These are phyloP conservation scores for Harpagoxenus sublaevis DNA, from an alignment of 2,888 invertebrate genomes.

Conservation along the genomic window DNA sequence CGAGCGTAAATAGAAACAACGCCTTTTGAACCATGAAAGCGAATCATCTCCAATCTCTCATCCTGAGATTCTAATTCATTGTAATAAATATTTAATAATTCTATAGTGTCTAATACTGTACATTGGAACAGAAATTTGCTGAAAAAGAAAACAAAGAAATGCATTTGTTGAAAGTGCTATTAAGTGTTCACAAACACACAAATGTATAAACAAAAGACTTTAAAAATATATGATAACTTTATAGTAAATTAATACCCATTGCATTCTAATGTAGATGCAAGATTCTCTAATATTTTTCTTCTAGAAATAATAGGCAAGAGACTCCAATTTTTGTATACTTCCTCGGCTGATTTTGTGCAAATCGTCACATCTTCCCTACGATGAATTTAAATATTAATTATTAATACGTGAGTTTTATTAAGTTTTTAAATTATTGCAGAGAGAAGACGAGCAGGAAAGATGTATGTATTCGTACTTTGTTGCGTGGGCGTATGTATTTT, in stretches of 20 bases:
- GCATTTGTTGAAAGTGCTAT: neutral
- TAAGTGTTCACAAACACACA: neutral
- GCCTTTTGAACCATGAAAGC: neutral
- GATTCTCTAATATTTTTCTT: neutral
- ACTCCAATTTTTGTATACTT: neutral
- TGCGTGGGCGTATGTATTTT: neutral
- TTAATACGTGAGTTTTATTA: too few species aligned
- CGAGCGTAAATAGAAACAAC: neutral
- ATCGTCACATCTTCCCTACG: neutral
- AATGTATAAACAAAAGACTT: neutral
- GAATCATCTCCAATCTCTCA: neutral
- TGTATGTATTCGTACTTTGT: neutral
- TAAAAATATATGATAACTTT: neutral
- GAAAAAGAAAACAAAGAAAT: neutral
- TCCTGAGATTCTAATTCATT: neutral
- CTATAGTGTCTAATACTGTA: neutral
- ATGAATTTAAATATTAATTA: neutral
- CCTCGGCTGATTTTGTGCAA: neutral
- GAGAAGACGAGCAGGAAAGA: neutral
- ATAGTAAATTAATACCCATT: neutral
- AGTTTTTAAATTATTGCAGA: neutral
- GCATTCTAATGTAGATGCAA: neutral
- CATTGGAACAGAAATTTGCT: neutral
- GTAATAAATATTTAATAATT: neutral
- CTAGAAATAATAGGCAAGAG: neutral